Conservation (phyloP, 2,797 vertebrate genomes). For the Phyllotis vaccarum region DNA sequence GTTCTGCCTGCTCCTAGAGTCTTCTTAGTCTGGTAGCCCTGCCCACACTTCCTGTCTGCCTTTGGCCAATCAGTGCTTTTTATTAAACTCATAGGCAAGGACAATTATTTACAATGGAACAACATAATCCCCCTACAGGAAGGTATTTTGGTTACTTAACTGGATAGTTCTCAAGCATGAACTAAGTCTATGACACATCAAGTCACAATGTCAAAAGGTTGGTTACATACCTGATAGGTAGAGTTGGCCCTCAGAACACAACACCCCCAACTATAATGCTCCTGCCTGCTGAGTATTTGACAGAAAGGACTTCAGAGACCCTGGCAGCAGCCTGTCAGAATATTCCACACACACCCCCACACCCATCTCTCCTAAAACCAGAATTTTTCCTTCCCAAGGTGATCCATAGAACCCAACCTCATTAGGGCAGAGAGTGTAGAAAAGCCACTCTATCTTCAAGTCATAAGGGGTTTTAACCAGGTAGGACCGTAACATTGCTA, state of each 20-base stretch:
- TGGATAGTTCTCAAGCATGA: background rate
- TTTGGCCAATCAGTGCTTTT: too few relatives aligned
- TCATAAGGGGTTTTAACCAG: background rate
- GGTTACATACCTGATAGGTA: background rate
- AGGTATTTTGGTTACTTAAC: background rate
- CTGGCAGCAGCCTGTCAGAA: background rate
- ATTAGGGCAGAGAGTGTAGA: background rate
- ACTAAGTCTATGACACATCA: background rate
- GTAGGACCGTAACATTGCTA: background rate
- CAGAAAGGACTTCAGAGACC: background rate
- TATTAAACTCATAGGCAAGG: too few relatives aligned
- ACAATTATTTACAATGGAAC: too few relatives aligned
- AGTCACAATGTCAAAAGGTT: background rate
- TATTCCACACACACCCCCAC: background rate
- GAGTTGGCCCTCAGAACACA: background rate
- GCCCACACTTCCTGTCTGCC: too few relatives aligned
- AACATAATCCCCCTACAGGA: too few relatives aligned
- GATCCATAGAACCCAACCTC: background rate
- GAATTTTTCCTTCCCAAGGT: background rate
- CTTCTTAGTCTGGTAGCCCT: too few relatives aligned
- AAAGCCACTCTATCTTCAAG: background rate
- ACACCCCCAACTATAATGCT: background rate
- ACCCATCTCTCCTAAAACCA: background rate
- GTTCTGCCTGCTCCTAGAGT: too few relatives aligned
- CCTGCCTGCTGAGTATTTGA: background rate